Evolutionary conservation across 1,140 invertebrate species (phyloP).

Genomic region (Acromyrmex echinatior): DNA sequence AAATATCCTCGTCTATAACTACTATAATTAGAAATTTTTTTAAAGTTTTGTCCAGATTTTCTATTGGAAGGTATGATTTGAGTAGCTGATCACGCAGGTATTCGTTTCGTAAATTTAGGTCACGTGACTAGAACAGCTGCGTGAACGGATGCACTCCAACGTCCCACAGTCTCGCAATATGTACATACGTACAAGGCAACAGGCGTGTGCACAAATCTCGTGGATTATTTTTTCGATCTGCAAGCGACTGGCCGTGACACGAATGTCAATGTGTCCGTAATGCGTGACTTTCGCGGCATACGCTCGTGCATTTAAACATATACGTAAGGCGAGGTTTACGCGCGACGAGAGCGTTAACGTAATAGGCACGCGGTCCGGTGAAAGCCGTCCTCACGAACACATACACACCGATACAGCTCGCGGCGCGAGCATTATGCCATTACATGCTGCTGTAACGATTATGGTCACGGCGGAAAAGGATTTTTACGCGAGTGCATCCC

Average conservation of each 20-base stretch:
- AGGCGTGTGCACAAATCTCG: conserved; percentile 30
- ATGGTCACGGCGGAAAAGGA: conserved; percentile 66
- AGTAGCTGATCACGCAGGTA: too few relatives aligned
- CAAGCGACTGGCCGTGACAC: conserved; percentile 84
- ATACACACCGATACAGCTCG: conserved; percentile 42
- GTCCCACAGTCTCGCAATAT: neutral
- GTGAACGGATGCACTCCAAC: too few relatives aligned
- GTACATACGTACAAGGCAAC: neutral
- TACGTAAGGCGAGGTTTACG: conserved; percentile 69
- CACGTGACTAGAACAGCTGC: too few relatives aligned
- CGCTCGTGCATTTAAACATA: conserved; percentile 76
- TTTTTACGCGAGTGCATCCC: conserved; percentile 45
- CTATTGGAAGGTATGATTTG: too few relatives aligned
- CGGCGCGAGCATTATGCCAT: conserved; percentile 75
- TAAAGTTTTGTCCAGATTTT: too few relatives aligned
- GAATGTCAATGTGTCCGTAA: conserved; percentile 82
- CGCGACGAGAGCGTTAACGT: conserved; percentile 74
- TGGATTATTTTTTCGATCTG: conserved; percentile 76
- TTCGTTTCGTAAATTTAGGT: too few relatives aligned
- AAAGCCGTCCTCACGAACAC: conserved; percentile 77
- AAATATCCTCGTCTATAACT: too few relatives aligned
- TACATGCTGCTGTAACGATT: conserved; percentile 72
- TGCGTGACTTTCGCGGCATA: conserved; percentile 65
- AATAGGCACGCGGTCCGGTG: conserved; percentile 79
- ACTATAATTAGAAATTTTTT: too few relatives aligned